Percentiles rank a stretch among this genome's conserved stretches.
Conservation (phyloP, 1,140 invertebrate species). For the Bombus superbus region DNA sequence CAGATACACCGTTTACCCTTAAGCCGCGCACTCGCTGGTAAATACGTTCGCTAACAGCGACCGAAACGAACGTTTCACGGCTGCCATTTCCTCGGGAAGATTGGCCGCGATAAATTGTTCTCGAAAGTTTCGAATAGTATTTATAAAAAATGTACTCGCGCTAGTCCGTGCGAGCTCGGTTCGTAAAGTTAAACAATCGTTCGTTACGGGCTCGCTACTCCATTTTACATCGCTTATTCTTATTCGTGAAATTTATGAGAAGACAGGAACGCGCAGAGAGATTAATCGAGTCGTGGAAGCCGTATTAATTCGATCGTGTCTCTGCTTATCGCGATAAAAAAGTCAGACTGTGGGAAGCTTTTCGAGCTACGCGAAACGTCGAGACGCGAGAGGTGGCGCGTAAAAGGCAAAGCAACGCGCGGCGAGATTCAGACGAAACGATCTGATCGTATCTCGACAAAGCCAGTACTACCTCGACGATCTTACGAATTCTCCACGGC, state of each 20-base stretch:
- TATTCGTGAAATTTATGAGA: too few relatives aligned
- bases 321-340: neutral
- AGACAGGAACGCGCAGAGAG: too few relatives aligned
- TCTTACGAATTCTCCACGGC: slow-evolving; percentile 16
- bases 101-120: neutral
- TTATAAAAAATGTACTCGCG: too few relatives aligned
- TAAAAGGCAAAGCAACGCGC: neutral
- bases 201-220: too few relatives aligned
- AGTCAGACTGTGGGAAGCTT: neutral
- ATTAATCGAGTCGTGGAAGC: too few relatives aligned
- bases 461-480: neutral
- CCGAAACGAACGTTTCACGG: neutral
- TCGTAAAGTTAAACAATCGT: too few relatives aligned
- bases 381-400: neutral
- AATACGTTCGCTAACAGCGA: neutral
- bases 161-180: too few relatives aligned
- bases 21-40: neutral
- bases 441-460: slow-evolving; percentile 14
- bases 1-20: neutral
- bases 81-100: too few relatives aligned
- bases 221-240: too few relatives aligned
- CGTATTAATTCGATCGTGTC: neutral
- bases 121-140: neutral
- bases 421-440: neutral
- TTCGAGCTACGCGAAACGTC: neutral